Evolutionary conservation across 2,113 vertebrate genomes (phyloP).

Genomic region (Promerops cafer): DNA sequence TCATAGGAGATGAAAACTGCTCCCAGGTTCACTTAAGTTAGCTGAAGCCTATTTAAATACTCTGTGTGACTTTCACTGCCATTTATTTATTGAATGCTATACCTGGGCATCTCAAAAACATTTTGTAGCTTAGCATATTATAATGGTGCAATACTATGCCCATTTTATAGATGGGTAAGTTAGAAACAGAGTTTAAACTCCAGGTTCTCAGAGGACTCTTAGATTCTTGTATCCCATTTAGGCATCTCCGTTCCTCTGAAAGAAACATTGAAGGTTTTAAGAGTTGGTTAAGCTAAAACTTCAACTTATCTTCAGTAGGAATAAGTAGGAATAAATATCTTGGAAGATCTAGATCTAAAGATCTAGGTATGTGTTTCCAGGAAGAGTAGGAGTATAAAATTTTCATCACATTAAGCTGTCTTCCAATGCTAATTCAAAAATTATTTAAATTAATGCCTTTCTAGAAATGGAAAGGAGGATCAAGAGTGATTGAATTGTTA

Average conservation of each 20-base stretch:
- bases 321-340: neutral
- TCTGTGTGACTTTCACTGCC: neutral
- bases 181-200: neutral
- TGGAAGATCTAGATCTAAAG: neutral
- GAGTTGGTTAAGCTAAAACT: neutral
- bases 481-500: neutral
- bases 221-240: neutral
- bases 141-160: neutral
- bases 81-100: neutral
- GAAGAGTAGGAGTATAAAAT: neutral
- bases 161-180: neutral
- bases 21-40: neutral
- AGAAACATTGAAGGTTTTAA: neutral
- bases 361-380: neutral
- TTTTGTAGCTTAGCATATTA: neutral
- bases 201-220: neutral
- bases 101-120: neutral
- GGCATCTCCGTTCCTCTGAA: neutral
- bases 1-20: neutral
- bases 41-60: neutral
- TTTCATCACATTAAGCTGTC: neutral
- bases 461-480: neutral
- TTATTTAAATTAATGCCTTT: neutral
- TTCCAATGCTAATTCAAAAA: neutral
- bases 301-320: neutral